Evolutionary conservation across 92 coral and sea anemone genomes (phyloP), one percentile per base, ranked within the genome.

Genomic region (Phymanthus crucifer): DNA sequence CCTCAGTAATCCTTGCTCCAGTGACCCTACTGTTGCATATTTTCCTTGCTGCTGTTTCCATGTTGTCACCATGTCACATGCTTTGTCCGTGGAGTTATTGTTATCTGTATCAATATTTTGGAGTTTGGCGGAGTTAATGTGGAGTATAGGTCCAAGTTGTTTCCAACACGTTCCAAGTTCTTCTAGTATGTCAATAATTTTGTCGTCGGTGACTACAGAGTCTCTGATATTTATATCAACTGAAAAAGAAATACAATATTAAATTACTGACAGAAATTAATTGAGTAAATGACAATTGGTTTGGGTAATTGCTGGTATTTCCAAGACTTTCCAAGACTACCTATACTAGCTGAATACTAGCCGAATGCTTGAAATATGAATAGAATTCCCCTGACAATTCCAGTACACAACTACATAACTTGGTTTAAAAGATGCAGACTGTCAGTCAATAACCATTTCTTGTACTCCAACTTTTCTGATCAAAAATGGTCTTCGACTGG

Each of bases 161-260:
- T 88, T 94, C 97, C 97, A 95, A 46, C 91, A 84, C 1, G 85
- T 84, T 1, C 93, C 94, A 9, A 95, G 85, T 32, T 88, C 91
- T 31, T 89, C 93, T 58, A 92, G 78, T 3, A 95, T 81, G 71
- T 93, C 93, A 19, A 69, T 14, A 18, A 93, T 89, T 73, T 80
- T 83, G 35, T 71, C 81, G 72, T 86, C 95, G 8, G 88, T 79
- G 24, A 87, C 95, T 3, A 71, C 74, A 18, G 69, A 56, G 33
- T 65, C 77, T 38, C 84, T 46, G 17, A 67, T 16, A 26, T 56
- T 75, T 67, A 32, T 52, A 27, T 38, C 18, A 17, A 35, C 80
- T 73, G 57, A 17, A 50, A 80, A 26, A 66, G 33, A 80, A 26
- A 66, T 48, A 32, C 27, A 26, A 45, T 3, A 29, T 32, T 56